Percentiles rank a stretch among this genome's conserved stretches.
Evolutionary conservation across 2,113 vertebrate species (phyloP).

Genomic region (Lophius piscatorius): DNA sequence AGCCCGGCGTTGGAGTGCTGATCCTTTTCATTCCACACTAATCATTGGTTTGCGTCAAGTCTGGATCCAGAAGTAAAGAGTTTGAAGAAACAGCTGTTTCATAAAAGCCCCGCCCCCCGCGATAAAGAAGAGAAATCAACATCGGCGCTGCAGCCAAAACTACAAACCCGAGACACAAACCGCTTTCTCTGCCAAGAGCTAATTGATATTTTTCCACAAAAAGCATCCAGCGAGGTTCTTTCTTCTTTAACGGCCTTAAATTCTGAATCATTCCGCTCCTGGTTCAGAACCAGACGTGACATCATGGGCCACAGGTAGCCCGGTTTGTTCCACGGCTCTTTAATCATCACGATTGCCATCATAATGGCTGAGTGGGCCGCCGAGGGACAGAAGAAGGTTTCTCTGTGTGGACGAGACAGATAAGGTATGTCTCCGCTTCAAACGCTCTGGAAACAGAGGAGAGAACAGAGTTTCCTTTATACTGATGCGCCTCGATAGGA

Average conservation of each 20-base stretch:
- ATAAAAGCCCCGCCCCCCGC: slow-evolving; percentile 32
- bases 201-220: slow-evolving; percentile 75
- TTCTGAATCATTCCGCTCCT: slow-evolving; percentile 67
- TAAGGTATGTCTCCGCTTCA: slow-evolving; percentile 58
- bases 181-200: slow-evolving; percentile 57
- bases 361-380: slow-evolving; percentile 62
- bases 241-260: slow-evolving; percentile 62
- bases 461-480: slow-evolving; percentile 60
- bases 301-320: slow-evolving; percentile 79
- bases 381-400: slow-evolving; percentile 57
- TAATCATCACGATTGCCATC: slow-evolving; percentile 73
- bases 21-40: slow-evolving; percentile 46
- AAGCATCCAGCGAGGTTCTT: slow-evolving; percentile 60
- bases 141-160: slow-evolving; percentile 43
- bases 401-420: slow-evolving; percentile 64
- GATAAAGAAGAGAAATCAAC: slow-evolving; percentile 18
- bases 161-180: slow-evolving; percentile 50
- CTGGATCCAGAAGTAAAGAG: slow-evolving; percentile 43
- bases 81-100: slow-evolving; percentile 59
- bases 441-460: slow-evolving; percentile 40
- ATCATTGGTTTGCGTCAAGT: slow-evolving; percentile 50
- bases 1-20: slow-evolving; percentile 40
- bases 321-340: slow-evolving; percentile 68
- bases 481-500: slow-evolving; percentile 37
- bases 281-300: slow-evolving; percentile 75